Base-by-base conservation (phyloP, 2,113 vertebrate genomes). In the Gavialis gangeticus region DNA sequence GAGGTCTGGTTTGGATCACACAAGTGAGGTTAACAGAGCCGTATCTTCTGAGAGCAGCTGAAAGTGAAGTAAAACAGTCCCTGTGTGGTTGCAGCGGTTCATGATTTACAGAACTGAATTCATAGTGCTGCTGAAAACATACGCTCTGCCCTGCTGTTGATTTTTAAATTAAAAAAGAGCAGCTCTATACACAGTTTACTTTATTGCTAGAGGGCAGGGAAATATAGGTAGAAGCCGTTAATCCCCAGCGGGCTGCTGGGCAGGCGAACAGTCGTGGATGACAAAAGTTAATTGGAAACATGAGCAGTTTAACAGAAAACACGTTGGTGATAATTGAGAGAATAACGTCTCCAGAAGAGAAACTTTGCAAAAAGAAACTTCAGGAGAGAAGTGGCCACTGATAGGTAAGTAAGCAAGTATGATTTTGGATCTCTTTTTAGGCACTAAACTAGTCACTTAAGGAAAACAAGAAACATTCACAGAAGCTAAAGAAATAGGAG, bases 211-310 rank as follows among this genome's bases (percentile, higher is more conserved):
- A 97, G 96, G 96, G 97, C 97, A 96, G 97, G 86, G 91, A 93
- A 97, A 97, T 97, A 93, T 98, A 98, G 98, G 97, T 98, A 98
- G 97, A 96, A 97, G 97, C 97, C 98, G 97, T 98, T 98, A 98
- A 98, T 98, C 98, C 98, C 96, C 96, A 97, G 97, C 98, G 98
- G 97, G 98, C 98, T 98, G 97, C 98, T 98, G 98, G 98, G 97
- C 96, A 97, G 96, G 86, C 88, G 56, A 97, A 97, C 96, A 97
- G 97, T 97, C 97, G 95, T 58, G 94, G 97, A 98, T 98, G 98
- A 98, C 98, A 98, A 98, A 97, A 97, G 97, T 97, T 98, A 98
- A 98, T 98, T 98, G 97, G 97, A 98, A 98, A 97, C 98, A 98
- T 98, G 98, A 98, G 96, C 96, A 77, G 97, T 96, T 97, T 98